Conservation (phyloP, 2,797 vertebrate species). For the Lateolabrax maculatus region DNA sequence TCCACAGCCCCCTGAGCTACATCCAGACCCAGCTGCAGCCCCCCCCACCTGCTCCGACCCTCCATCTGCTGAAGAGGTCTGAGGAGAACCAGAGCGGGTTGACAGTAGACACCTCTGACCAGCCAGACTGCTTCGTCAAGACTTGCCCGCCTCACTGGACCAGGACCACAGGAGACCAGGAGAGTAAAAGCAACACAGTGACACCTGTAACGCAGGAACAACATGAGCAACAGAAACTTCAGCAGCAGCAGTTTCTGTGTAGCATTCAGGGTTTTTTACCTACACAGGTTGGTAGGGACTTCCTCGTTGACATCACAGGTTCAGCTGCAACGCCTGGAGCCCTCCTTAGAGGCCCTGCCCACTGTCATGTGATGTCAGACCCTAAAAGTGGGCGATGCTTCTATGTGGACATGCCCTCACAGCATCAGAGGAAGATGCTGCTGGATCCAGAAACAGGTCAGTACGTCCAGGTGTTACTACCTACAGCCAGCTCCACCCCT, state of each 20-base stretch:
- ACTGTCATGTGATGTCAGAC: constrained; percentile 84
- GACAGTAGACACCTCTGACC: background rate
- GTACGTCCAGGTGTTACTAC: constrained; percentile 90
- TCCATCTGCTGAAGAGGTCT: constrained; percentile 20
- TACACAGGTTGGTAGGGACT: constrained; percentile 16
- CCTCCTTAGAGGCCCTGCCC: constrained; percentile 14
- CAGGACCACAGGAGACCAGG: background rate
- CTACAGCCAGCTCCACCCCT: constrained; percentile 69
- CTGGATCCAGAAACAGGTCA: constrained; percentile 92
- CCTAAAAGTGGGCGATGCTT: constrained; percentile 87
- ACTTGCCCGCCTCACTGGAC: background rate
- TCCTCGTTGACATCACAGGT: constrained; percentile 56
- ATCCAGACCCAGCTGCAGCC: constrained; percentile 52
- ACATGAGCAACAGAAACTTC: constrained; percentile 4
- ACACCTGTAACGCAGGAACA: background rate
- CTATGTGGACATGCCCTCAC: constrained; percentile 82
- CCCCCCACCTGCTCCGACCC: background rate
- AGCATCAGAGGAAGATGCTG: constrained; percentile 87
- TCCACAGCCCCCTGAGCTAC: constrained; percentile 55
- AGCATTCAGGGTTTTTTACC: constrained; percentile 38
- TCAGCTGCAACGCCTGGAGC: constrained; percentile 2
- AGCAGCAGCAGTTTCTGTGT: constrained; percentile 44
- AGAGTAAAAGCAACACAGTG: background rate
- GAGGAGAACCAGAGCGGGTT: background rate
- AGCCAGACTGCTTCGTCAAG: constrained; percentile 18